Percentiles rank a stretch among this genome's conserved stretches.
phyloP scores from a whole-genome alignment of 2,797 vertebrate genomes.

The Gadopsis marmoratus region DNA sequence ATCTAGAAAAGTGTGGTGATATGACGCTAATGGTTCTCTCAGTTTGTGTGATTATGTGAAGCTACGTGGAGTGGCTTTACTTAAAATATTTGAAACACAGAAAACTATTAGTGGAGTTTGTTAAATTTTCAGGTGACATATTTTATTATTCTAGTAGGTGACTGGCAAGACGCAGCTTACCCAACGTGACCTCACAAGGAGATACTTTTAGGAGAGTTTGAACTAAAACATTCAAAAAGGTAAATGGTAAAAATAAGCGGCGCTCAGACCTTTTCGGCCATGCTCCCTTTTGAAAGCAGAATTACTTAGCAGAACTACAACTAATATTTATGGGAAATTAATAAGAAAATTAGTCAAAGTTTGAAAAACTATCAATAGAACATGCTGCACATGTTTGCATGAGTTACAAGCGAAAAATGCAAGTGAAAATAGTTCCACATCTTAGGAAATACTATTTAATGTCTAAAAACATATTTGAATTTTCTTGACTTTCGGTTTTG shows the following conservation, averaged over 20 bases:
- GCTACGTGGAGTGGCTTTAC: neutral
- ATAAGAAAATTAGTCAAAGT: no score
- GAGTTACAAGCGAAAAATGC: no score
- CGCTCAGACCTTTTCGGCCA: neutral
- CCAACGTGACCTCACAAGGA: neutral
- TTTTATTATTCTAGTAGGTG: neutral
- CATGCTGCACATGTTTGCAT: no score
- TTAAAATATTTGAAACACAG: neutral
- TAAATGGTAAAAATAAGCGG: neutral
- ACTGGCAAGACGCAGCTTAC: neutral
- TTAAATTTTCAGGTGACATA: neutral
- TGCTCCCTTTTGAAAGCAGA: neutral
- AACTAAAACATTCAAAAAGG: neutral
- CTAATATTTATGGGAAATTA: no score
- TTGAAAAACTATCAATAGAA: no score
- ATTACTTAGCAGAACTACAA: no score
- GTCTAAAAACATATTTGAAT: no score
- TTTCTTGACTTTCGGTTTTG: no score
- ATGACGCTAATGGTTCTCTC: conserved; percentile 13
- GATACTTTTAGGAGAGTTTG: neutral
- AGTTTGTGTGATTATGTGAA: neutral
- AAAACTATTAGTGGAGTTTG: neutral
- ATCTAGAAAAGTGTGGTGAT: neutral
- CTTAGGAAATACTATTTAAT: no score
- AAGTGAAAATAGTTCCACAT: no score